Conservation (phyloP, 2,797 vertebrate genomes). For the Trachurus trachurus region DNA sequence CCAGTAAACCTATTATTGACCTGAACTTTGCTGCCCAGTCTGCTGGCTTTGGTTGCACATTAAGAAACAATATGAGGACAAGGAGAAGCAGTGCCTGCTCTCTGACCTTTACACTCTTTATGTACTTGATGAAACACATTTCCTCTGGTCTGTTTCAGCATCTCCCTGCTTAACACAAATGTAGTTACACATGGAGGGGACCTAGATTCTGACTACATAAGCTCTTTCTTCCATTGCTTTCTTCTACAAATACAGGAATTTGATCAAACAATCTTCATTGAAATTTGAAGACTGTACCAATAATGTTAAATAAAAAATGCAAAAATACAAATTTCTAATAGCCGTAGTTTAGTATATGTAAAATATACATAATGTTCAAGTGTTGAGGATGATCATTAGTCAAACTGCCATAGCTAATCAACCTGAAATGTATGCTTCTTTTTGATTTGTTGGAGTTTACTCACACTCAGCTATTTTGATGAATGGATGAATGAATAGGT, state of each 20-base stretch:
- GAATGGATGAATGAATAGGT: too few species aligned
- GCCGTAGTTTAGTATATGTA: too few species aligned
- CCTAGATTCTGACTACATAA: background rate
- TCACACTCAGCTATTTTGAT: too few species aligned
- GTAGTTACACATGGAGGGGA: background rate
- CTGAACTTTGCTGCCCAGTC: constrained; percentile 6
- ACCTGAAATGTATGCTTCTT: too few species aligned
- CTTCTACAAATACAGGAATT: too few species aligned
- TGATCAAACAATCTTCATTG: too few species aligned
- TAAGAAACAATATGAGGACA: constrained; percentile 17
- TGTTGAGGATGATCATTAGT: too few species aligned
- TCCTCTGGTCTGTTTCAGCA: constrained; percentile 10
- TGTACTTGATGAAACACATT: constrained; percentile 9
- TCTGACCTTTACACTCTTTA: constrained; percentile 37
- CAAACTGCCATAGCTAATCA: too few species aligned
- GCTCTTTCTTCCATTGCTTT: background rate
- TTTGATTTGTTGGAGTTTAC: too few species aligned
- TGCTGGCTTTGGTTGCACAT: constrained; percentile 19
- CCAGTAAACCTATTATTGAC: constrained; percentile 41
- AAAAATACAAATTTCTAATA: too few species aligned
- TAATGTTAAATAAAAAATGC: too few species aligned
- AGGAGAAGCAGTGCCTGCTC: constrained; percentile 4
- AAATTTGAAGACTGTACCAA: too few species aligned
- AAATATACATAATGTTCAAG: background rate
- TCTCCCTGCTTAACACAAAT: constrained; percentile 9